phyloP scores from a whole-genome alignment of 2,888 invertebrate genomes.

The Coelopa pilipes region DNA sequence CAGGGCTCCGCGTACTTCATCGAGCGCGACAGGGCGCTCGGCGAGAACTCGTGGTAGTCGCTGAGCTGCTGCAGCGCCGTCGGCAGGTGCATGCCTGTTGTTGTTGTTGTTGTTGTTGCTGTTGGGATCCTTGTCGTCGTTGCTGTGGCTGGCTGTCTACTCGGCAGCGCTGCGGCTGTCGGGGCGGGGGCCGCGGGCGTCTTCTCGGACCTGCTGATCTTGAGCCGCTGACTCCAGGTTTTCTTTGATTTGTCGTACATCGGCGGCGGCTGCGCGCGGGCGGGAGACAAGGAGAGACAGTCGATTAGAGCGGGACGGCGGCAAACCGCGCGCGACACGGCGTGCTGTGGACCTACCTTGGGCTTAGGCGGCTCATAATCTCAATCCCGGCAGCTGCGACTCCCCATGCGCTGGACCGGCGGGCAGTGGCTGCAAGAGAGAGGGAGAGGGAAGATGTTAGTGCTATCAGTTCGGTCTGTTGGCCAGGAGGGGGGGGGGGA shows the following conservation, averaged over 20 bases:
- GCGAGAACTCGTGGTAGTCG: slow-evolving; percentile 62
- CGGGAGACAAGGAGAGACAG: slow-evolving; percentile 19
- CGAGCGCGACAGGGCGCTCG: slow-evolving; percentile 78
- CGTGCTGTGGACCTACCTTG: slow-evolving; percentile 34
- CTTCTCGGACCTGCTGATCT: slow-evolving; percentile 70
- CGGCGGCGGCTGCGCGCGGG: slow-evolving; percentile 52
- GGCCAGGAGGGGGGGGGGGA: no score
- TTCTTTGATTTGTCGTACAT: slow-evolving; percentile 71
- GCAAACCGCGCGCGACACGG: not conserved
- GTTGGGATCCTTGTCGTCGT: slow-evolving; percentile 28
- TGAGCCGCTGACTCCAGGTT: slow-evolving; percentile 78
- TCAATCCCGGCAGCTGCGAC: slow-evolving; percentile 46
- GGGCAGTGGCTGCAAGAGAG: not conserved
- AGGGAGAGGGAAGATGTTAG: no score
- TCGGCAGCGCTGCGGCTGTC: slow-evolving; percentile 47
- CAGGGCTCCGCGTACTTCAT: slow-evolving; percentile 89
- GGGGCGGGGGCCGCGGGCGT: slow-evolving; percentile 65
- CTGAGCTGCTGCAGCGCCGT: slow-evolving; percentile 43
- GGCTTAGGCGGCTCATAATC: slow-evolving; percentile 56
- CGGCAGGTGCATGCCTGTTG: slow-evolving; percentile 42
- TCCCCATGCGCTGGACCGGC: slow-evolving; percentile 17
- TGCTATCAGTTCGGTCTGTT: no score
- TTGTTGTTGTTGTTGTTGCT: slow-evolving; percentile 40
- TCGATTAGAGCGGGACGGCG: slow-evolving; percentile 22
- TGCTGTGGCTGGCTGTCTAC: slow-evolving; percentile 34